Percentiles rank a stretch among this genome's conserved stretches.
Evolutionary conservation across 2,888 invertebrate genomes (phyloP).

Genomic region (Stenurella melanura): DNA sequence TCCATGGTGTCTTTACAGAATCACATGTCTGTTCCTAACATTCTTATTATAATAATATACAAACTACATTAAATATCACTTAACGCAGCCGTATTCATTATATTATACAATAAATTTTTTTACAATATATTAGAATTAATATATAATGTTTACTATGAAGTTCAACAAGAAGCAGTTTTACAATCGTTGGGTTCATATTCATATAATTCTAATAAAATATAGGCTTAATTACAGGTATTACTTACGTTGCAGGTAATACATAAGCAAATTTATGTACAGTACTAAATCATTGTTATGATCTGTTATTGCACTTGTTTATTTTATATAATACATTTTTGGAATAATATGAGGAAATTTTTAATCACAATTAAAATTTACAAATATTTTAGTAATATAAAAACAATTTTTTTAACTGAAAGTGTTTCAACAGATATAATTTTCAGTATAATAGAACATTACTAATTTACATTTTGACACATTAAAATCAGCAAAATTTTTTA

Average conservation of each 20-base stretch:
- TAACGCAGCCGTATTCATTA: no score
- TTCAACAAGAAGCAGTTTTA: no score
- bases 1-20: no score
- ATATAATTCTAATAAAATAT: no score
- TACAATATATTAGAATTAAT: no score
- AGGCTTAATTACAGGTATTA: no score
- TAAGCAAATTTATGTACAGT: not conserved
- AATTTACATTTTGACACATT: slow-evolving; percentile 6
- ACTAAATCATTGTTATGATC: not conserved
- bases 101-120: no score
- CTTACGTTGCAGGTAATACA: not conserved
- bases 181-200: no score
- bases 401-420: not conserved
- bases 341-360: not conserved
- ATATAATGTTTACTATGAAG: no score
- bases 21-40: no score
- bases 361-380: not conserved
- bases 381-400: not conserved
- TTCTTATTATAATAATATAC: no score
- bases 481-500: slow-evolving; percentile 1
- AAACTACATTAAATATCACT: no score
- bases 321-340: not conserved
- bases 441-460: not conserved
- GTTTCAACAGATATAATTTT: not conserved
- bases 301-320: not conserved